phyloP scores from a whole-genome alignment of 2,797 vertebrate species.

The Atherinosoma microstoma region DNA sequence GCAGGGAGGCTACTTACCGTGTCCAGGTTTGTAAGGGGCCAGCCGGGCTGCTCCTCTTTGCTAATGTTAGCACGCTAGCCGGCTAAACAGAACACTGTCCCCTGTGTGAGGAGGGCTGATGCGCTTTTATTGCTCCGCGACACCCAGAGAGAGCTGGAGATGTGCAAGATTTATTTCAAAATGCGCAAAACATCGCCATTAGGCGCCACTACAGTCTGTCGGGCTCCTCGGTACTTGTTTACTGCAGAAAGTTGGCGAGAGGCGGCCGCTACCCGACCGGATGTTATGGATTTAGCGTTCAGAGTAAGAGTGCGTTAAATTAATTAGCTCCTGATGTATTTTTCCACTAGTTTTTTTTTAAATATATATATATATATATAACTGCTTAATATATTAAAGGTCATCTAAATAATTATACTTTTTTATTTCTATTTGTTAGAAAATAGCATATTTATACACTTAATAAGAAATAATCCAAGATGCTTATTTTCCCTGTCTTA shows the following conservation, averaged over 20 bases:
- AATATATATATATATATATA: too few relatives aligned
- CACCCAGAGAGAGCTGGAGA: not conserved
- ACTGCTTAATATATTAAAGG: too few relatives aligned
- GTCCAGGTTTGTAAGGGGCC: slow-evolving; percentile 39
- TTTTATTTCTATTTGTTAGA: too few relatives aligned
- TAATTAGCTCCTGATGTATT: not conserved
- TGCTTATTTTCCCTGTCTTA: too few relatives aligned
- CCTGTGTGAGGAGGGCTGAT: not conserved
- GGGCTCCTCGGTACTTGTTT: slow-evolving; percentile 50
- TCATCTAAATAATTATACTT: too few relatives aligned
- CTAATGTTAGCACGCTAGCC: slow-evolving; percentile 67
- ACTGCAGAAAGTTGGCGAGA: slow-evolving; percentile 40
- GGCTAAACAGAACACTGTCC: slow-evolving; percentile 18
- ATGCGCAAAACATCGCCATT: slow-evolving; percentile 11
- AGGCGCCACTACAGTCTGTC: slow-evolving; percentile 28
- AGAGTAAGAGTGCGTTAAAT: slow-evolving; percentile 45
- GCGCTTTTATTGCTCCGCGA: not conserved
- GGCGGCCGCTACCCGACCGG: slow-evolving; percentile 26
- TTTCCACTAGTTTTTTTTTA: not conserved
- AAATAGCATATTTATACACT: too few relatives aligned
- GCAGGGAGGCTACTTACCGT: slow-evolving; percentile 59
- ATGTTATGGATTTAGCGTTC: slow-evolving; percentile 40
- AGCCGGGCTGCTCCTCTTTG: slow-evolving; percentile 24
- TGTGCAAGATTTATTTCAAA: not conserved
- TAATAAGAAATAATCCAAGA: too few relatives aligned